Conservation (phyloP, 2,888 invertebrate species). For the Trichacis sp. region DNA sequence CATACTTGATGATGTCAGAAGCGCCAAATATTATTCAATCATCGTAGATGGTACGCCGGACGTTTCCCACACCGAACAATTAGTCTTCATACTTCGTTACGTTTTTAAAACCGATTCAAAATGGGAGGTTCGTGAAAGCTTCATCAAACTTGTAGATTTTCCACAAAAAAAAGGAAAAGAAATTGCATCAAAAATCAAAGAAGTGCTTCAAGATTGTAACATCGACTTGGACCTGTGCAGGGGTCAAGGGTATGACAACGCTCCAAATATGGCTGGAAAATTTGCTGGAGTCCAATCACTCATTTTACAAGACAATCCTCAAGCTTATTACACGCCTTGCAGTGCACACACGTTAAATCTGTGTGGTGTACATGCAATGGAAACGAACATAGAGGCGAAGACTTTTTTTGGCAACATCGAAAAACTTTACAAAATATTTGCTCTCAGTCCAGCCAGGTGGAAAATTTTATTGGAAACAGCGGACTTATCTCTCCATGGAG, state of each 20-base stretch:
- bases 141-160: background rate
- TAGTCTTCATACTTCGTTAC: conserved; percentile 14
- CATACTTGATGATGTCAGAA: conserved; percentile 9
- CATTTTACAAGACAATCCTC: conserved; percentile 7
- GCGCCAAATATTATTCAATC: conserved; percentile 7
- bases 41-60: conserved; percentile 15
- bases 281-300: conserved; percentile 1
- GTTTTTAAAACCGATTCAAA: background rate
- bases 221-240: background rate
- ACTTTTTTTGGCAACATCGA: background rate
- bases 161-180: background rate
- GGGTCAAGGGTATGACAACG: conserved; percentile 10
- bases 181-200: no score
- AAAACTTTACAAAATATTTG: conserved; percentile 11
- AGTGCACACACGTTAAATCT: background rate
- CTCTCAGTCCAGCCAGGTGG: conserved; percentile 6
- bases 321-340: background rate
- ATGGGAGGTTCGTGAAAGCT: background rate
- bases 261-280: conserved; percentile 5
- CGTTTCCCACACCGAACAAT: conserved; percentile 15
- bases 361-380: conserved; percentile 3
- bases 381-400: background rate
- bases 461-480: conserved; percentile 3
- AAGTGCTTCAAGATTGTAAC: no score
- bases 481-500: background rate